Conservation (phyloP, 2,113 vertebrate species). For the Smithornis capensis region DNA sequence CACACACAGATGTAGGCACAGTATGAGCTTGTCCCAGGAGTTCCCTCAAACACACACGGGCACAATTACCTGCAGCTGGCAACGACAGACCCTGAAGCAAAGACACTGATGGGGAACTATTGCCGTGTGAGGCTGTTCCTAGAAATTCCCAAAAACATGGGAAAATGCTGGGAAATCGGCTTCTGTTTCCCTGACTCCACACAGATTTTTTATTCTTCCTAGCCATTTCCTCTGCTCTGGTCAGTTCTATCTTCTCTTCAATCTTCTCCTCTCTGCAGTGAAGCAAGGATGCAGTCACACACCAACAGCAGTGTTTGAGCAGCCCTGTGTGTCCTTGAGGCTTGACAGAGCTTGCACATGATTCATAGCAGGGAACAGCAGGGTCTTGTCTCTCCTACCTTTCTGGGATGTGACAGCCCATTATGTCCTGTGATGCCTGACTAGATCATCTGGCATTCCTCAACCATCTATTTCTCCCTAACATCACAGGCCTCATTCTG, state of each 20-base stretch:
- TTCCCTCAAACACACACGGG: background rate
- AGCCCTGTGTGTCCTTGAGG: background rate
- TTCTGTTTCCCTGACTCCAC: background rate
- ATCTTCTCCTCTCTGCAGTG: background rate
- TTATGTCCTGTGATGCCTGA: background rate
- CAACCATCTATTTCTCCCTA: background rate
- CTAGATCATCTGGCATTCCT: background rate
- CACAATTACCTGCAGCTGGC: background rate
- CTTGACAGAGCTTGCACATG: background rate
- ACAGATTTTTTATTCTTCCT: background rate
- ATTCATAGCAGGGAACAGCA: background rate
- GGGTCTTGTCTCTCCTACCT: background rate
- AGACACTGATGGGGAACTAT: background rate
- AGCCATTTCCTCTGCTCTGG: background rate
- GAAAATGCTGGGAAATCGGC: background rate
- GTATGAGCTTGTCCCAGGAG: background rate
- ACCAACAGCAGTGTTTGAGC: background rate
- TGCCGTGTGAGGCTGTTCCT: background rate
- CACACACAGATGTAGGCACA: rapidly evolving
- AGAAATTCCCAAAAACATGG: background rate
- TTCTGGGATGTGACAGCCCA: background rate
- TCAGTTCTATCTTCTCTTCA: rapidly evolving
- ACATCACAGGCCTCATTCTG: background rate
- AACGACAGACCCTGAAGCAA: background rate
- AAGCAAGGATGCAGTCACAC: background rate